These are phyloP conservation scores for Rhinichthys osculus DNA, from an alignment of 2,797 vertebrate species.

Conservation along the genomic window DNA sequence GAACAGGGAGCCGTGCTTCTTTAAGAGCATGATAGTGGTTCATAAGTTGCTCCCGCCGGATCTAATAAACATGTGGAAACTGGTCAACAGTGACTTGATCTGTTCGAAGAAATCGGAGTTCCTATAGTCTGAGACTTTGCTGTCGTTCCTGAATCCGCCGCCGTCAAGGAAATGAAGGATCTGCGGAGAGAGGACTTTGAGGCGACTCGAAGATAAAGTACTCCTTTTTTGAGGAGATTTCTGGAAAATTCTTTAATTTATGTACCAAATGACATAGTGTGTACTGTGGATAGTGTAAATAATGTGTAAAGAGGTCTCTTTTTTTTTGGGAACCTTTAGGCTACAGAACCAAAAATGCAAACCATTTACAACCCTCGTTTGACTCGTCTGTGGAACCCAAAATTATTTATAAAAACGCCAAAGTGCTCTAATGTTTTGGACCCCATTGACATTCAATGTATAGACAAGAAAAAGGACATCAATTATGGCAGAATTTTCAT, in stretches of 20 bases:
- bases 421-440: not conserved
- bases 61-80: conserved; percentile 89
- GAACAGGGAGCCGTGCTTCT: conserved; percentile 96
- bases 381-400: no score
- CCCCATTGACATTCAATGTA: not conserved
- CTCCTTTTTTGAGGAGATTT: conserved; percentile 67
- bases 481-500: not conserved
- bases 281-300: conserved; percentile 34
- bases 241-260: conserved; percentile 48
- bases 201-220: conserved; percentile 47
- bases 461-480: not conserved
- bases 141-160: no score
- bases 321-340: not conserved
- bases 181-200: conserved; percentile 21
- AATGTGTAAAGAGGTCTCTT: not conserved
- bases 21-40: conserved; percentile 91
- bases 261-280: conserved; percentile 45
- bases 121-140: conserved; percentile 76
- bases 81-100: conserved; percentile 88
- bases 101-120: conserved; percentile 86
- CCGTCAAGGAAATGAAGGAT: not conserved
- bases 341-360: not conserved
- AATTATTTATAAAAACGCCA: no score
- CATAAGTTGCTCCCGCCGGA: conserved; percentile 93
- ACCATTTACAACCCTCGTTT: not conserved